A percentile compares a stretch with the other conserved stretches of the same genome.
phyloP scores from a whole-genome alignment of 2,888 invertebrate species.

The Agonopterix alstromeriana region DNA sequence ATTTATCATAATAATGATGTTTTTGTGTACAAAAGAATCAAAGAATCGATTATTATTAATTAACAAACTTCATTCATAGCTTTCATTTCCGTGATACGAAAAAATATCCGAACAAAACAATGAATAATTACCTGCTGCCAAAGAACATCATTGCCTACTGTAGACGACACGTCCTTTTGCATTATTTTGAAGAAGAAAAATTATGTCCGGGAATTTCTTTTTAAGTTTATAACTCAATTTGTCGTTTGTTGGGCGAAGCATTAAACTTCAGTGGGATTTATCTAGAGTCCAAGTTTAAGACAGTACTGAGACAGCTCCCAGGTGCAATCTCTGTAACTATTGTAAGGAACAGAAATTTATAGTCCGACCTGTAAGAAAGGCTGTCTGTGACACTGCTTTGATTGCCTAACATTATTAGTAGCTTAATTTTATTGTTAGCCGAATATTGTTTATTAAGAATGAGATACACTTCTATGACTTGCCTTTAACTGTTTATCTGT shows the following conservation, averaged over 20 bases:
- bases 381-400: constrained; percentile 27
- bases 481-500: too few relatives aligned
- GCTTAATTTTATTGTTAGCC: too few relatives aligned
- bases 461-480: too few relatives aligned
- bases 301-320: constrained; percentile 56
- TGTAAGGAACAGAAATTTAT: constrained; percentile 66
- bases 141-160: neutral
- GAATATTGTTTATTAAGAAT: too few relatives aligned
- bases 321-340: constrained; percentile 66
- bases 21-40: too few relatives aligned
- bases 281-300: constrained; percentile 51
- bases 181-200: constrained; percentile 28
- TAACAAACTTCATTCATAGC: too few relatives aligned
- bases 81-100: too few relatives aligned
- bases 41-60: too few relatives aligned
- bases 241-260: constrained; percentile 31
- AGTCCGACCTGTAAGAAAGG: constrained; percentile 34
- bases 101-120: too few relatives aligned
- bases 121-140: too few relatives aligned
- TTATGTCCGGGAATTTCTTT: constrained; percentile 25
- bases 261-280: constrained; percentile 46
- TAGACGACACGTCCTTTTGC: constrained; percentile 8
- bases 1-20: too few relatives aligned
- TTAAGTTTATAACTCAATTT: constrained; percentile 56
- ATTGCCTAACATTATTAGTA: too few relatives aligned